A percentile compares a stretch with the other conserved stretches of the same genome.
phyloP scores from a whole-genome alignment of 1,140 invertebrate species.

The Rhagoletis pomonella region DNA sequence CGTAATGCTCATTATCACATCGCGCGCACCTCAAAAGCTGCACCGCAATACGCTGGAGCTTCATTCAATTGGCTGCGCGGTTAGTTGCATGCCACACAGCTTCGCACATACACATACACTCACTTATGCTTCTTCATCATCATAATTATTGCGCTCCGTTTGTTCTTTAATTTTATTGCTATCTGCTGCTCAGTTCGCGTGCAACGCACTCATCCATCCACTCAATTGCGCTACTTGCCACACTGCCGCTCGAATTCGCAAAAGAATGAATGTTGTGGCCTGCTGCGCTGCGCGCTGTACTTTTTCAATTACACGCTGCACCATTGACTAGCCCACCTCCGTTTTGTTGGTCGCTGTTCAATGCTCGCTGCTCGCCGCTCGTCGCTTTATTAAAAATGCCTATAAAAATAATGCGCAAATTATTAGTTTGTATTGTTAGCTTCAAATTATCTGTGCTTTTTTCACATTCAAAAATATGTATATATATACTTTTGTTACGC shows the following conservation, averaged over 20 bases:
- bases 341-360: background rate
- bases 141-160: background rate
- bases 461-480: too few relatives aligned
- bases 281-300: background rate
- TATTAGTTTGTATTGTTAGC: background rate
- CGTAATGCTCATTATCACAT: conserved; percentile 48
- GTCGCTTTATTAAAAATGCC: conserved; percentile 23
- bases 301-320: conserved; percentile 23
- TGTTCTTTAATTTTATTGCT: conserved; percentile 1
- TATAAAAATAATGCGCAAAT: conserved; percentile 22
- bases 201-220: conserved; percentile 46
- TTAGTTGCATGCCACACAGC: conserved; percentile 38
- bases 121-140: conserved; percentile 46
- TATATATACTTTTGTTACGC: background rate
- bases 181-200: conserved; percentile 11
- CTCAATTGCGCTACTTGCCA: conserved; percentile 48
- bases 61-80: background rate
- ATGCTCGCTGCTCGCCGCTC: too few relatives aligned
- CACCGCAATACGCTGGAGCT: too few relatives aligned
- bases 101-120: background rate
- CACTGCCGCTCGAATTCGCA: background rate
- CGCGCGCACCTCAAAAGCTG: background rate
- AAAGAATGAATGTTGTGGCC: background rate
- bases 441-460: background rate
- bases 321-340: background rate